Evolutionary conservation across 2,113 vertebrate species (phyloP).

Genomic region (Sula dactylatra): DNA sequence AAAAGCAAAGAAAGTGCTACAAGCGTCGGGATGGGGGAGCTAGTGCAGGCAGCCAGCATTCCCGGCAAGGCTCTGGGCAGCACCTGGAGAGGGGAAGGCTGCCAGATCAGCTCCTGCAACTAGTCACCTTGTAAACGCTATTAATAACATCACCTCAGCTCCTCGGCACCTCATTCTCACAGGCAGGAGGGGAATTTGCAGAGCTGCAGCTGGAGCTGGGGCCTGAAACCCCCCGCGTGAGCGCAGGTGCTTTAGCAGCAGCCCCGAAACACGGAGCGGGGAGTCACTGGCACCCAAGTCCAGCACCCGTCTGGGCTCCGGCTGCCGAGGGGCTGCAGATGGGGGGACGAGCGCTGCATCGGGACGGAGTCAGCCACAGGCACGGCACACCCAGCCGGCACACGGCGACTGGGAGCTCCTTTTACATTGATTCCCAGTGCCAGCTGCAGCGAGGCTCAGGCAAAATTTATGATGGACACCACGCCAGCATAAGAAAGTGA

Average conservation of each 20-base stretch:
- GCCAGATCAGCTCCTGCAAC: not conserved
- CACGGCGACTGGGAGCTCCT: not conserved
- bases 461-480: constrained; percentile 32
- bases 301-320: accelerated
- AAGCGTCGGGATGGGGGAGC: not conserved
- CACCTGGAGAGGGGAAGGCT: not conserved
- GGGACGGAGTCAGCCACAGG: not conserved
- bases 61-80: not conserved
- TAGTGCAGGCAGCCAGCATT: not conserved
- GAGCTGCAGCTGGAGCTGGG: not conserved
- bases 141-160: not conserved
- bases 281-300: not conserved
- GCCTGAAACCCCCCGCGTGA: accelerated
- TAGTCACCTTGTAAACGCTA: constrained; percentile 12
- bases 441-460: constrained; percentile 41
- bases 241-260: not conserved
- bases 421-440: not conserved
- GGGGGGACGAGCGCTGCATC: accelerated
- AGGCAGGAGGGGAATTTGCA: not conserved
- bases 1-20: not conserved
- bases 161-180: not conserved
- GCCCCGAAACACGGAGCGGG: not conserved
- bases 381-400: not conserved
- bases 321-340: not conserved
- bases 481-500: not conserved